phyloP scores from a whole-genome alignment of 2,797 vertebrate genomes.

The Gastrophryne carolinensis region DNA sequence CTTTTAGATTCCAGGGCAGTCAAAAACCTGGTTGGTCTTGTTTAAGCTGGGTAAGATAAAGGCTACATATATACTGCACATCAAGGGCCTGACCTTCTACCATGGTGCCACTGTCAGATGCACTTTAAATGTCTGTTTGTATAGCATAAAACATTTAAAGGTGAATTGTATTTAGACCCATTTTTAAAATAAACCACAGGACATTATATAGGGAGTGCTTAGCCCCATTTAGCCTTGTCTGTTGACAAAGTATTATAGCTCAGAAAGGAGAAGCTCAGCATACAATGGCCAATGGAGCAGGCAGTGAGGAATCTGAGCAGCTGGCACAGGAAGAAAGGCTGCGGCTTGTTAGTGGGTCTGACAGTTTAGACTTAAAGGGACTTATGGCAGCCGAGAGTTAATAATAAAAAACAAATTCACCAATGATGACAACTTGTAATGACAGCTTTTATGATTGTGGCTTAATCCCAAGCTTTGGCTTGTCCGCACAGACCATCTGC shows the following conservation, averaged over 20 bases:
- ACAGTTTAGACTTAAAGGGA: constrained; percentile 66
- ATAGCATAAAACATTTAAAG: too few relatives aligned
- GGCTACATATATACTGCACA: too few relatives aligned
- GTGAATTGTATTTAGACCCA: too few relatives aligned
- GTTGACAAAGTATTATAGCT: not conserved
- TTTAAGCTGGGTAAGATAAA: too few relatives aligned
- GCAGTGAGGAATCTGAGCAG: constrained; percentile 58
- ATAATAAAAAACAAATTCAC: constrained; percentile 66
- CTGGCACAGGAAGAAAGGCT: constrained; percentile 62
- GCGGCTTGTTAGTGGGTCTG: constrained; percentile 60
- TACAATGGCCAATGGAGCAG: constrained; percentile 62
- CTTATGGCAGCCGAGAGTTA: constrained; percentile 57
- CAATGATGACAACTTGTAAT: constrained; percentile 61
- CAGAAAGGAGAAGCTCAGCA: constrained; percentile 60
- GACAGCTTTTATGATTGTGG: constrained; percentile 63
- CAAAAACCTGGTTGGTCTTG: too few relatives aligned
- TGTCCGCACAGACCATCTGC: constrained; percentile 67
- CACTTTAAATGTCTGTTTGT: too few relatives aligned
- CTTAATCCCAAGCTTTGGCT: constrained; percentile 58
- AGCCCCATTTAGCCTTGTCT: constrained; percentile 9
- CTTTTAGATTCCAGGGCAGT: too few relatives aligned
- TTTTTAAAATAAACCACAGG: too few relatives aligned
- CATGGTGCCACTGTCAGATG: too few relatives aligned
- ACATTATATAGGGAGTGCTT: not conserved
- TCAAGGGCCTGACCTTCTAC: too few relatives aligned